Evolutionary conservation across 2,888 invertebrate genomes (phyloP), one percentile per base, ranked within the genome.

Genomic region (Ecliptopera silaceata): DNA sequence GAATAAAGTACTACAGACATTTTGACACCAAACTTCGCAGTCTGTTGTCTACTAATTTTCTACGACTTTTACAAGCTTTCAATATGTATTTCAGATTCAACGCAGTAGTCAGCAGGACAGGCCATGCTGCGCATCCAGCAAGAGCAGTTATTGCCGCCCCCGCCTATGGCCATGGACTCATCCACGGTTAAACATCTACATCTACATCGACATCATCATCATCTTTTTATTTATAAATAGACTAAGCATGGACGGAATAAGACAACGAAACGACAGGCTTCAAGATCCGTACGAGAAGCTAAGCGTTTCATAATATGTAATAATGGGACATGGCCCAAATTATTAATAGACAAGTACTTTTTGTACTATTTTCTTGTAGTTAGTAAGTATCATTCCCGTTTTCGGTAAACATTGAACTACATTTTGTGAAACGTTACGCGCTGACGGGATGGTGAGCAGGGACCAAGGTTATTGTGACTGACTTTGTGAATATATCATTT

Each of bases 41-140:
- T 22, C 8, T 22, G 8, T 8, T 36, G 18, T 39, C 4, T 39
- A 26, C 2, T 47, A 17, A 5, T 20, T 20, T 41, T 18, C 4
- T 11, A 8, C 12, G 10, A 3, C 5, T 20, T n/a, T 20, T 10
- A 12, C n/a, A 20, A 4, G 1, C n/a, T 12, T 42, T 0, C 12
- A 22, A 8, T 43, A 12, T 8, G n/a, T 34, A n/a, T 76, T 75
- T 8, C 73, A 93, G 93, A 54, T 93, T 93, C 80, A 93, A 93
- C 74, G 93, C 93, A 0, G 88, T 93, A 11, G 93, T 93, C 0
- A 92, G 92, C 79, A 89, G 91, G 71, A 80, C 84, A 61, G 93
- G 93, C 1, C 93, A 93, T 59, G 92, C 92, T 0, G 88, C 87
- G 51, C 93, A 93, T 65, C 93, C 93, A 2, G 92, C 84, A 0